Percentiles rank a stretch among this genome's conserved stretches.
Conservation (phyloP, 64 coral and sea anemone genomes). For the Montipora foliosa region DNA sequence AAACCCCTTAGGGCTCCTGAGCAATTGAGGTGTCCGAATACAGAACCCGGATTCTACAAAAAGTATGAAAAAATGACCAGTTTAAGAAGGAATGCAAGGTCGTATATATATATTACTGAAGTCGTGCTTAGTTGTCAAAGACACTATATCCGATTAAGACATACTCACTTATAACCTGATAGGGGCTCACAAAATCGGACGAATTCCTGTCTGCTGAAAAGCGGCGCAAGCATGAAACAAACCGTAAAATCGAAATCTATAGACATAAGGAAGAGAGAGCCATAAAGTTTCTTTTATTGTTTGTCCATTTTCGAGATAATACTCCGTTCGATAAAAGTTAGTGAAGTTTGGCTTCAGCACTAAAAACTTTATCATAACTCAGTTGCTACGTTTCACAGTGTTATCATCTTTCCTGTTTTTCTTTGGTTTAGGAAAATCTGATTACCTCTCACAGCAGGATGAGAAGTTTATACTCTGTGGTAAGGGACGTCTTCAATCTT, state of each 20-base stretch:
- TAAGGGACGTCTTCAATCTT: slow-evolving; percentile 15
- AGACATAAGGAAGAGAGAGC: not conserved
- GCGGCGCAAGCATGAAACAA: not conserved
- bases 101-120: too few species aligned
- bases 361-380: slow-evolving; percentile 1
- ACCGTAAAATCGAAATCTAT: not conserved
- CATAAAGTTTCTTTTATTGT: not conserved
- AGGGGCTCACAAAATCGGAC: not conserved
- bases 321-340: not conserved
- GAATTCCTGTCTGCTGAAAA: not conserved
- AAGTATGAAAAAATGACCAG: too few species aligned
- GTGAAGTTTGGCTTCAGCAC: not conserved
- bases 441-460: not conserved
- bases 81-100: too few species aligned
- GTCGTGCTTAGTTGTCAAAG: too few species aligned
- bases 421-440: not conserved
- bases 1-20: too few species aligned
- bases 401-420: not conserved
- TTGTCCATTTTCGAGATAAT: slow-evolving; percentile 3
- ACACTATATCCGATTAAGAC: not conserved
- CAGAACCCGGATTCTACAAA: too few species aligned
- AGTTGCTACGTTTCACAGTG: not conserved
- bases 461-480: slow-evolving; percentile 20
- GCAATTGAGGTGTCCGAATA: too few species aligned
- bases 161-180: not conserved